Evolutionary conservation across 2,113 vertebrate species (phyloP).

Genomic region (Stigmatopora argus): DNA sequence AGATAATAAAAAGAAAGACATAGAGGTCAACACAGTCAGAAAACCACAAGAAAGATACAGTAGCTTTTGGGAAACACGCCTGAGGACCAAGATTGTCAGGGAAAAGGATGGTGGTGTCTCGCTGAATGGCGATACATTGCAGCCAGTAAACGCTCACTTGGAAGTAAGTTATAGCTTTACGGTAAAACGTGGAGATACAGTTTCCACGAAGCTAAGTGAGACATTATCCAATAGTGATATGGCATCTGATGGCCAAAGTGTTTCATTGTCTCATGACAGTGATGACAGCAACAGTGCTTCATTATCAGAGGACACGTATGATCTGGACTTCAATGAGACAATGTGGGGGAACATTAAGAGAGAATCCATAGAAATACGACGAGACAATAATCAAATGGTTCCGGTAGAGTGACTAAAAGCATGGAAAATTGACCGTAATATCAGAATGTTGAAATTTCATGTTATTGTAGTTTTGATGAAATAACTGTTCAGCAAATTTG

Average conservation of each 20-base stretch:
- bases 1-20: not conserved
- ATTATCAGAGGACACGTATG: not conserved
- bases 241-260: not conserved
- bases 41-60: not conserved
- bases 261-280: not conserved
- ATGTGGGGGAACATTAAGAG: not conserved
- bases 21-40: too few relatives aligned
- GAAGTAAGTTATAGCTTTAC: not conserved
- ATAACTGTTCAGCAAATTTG: not conserved
- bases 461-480: not conserved
- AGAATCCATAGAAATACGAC: not conserved
- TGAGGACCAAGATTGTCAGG: not conserved
- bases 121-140: not conserved
- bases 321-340: not conserved
- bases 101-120: not conserved
- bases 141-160: not conserved
- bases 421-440: not conserved
- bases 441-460: not conserved
- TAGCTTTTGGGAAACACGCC: not conserved
- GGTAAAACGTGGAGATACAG: not conserved
- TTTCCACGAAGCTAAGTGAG: not conserved
- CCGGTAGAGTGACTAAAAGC: not conserved
- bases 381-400: constrained; percentile 2
- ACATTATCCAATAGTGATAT: not conserved
- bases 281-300: not conserved